Evolutionary conservation across 2,888 invertebrate species (phyloP).

Genomic region (Eucera pruinosa): DNA sequence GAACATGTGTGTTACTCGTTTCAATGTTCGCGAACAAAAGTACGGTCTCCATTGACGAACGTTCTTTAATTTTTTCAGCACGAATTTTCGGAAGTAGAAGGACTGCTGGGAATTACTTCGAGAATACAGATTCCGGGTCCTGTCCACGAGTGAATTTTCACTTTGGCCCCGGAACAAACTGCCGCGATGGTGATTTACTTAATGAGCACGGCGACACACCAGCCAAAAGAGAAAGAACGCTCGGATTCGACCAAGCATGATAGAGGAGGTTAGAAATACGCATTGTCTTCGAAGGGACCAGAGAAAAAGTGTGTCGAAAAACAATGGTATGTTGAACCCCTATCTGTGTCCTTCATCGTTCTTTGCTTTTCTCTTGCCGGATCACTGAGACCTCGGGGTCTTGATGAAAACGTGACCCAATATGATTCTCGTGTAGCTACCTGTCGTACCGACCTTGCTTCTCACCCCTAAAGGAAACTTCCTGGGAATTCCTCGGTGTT

Average conservation of each 20-base stretch:
- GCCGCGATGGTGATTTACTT: slow-evolving; percentile 69
- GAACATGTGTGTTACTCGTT: slow-evolving; percentile 4
- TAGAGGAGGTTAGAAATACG: slow-evolving; percentile 62
- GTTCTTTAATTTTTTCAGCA: slow-evolving; percentile 57
- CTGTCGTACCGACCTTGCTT: slow-evolving; percentile 48
- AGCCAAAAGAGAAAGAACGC: slow-evolving; percentile 29
- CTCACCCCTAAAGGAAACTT: slow-evolving; percentile 16
- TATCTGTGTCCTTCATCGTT: slow-evolving; percentile 14
- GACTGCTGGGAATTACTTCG: slow-evolving; percentile 44
- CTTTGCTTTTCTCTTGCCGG: slow-evolving; percentile 19
- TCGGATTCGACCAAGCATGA: slow-evolving; percentile 33
- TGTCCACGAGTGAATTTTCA: slow-evolving; percentile 66
- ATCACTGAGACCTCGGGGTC: slow-evolving; percentile 48
- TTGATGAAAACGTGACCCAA: slow-evolving; percentile 79
- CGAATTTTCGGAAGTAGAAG: slow-evolving; percentile 63
- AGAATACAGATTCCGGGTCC: slow-evolving; percentile 13
- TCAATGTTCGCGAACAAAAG: slow-evolving; percentile 14
- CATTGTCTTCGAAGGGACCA: slow-evolving; percentile 63
- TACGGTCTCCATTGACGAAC: slow-evolving; percentile 4
- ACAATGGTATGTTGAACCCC: slow-evolving; percentile 65
- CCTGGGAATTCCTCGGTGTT: slow-evolving; percentile 18
- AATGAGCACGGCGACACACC: slow-evolving; percentile 57
- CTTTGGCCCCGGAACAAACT: slow-evolving; percentile 62
- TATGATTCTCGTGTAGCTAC: slow-evolving; percentile 60
- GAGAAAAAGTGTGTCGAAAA: slow-evolving; percentile 72